These are phyloP conservation scores for Strigamia transsilvanica DNA, from an alignment of 2,888 invertebrate species.

Conservation along the genomic window DNA sequence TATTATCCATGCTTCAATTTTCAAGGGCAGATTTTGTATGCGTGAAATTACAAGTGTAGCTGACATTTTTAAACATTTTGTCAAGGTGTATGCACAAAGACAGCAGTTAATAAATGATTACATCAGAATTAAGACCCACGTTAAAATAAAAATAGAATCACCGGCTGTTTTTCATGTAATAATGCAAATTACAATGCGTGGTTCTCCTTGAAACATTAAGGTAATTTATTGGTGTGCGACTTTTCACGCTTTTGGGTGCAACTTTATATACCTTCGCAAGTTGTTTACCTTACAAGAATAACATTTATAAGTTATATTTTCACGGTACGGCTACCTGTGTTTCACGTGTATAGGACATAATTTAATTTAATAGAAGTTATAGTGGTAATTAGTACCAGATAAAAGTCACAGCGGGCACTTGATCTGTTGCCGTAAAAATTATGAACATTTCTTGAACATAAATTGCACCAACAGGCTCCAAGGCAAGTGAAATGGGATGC, in stretches of 20 bases:
- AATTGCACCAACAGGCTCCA: conserved; percentile 49
- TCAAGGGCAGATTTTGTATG: not conserved
- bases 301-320: not conserved
- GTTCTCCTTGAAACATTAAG: conserved; percentile 40
- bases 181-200: not conserved
- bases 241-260: conserved; percentile 46
- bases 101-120: not conserved
- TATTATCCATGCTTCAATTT: conserved; percentile 3
- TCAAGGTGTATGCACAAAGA: conserved; percentile 38
- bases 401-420: conserved; percentile 52
- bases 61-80: not conserved
- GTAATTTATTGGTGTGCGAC: conserved; percentile 31
- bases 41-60: conserved; percentile 11
- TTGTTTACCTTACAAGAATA: conserved; percentile 22
- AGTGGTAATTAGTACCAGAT: conserved; percentile 53
- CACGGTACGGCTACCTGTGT: conserved; percentile 42
- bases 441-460: conserved; percentile 53
- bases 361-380: conserved; percentile 51
- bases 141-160: not conserved
- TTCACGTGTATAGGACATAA: conserved; percentile 44
- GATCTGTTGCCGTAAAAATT: conserved; percentile 32
- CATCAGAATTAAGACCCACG: not conserved
- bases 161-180: not conserved
- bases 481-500: conserved; percentile 46
- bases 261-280: conserved; percentile 2